phyloP scores from a whole-genome alignment of 2,797 vertebrate genomes.

The Macrochelys suwanniensis region DNA sequence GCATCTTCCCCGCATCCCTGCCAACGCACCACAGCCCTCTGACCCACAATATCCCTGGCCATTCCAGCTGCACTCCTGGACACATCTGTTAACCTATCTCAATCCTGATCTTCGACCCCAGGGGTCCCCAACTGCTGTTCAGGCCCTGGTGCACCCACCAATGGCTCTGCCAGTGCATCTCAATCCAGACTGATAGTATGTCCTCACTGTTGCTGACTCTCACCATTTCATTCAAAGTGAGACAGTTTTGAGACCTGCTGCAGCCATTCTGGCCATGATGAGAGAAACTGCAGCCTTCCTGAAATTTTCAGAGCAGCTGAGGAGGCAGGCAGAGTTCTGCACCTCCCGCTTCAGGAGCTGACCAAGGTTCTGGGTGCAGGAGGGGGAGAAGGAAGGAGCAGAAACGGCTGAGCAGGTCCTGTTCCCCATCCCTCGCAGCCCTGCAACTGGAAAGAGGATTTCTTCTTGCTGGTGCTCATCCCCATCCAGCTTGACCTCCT shows the following conservation, averaged over 20 bases:
- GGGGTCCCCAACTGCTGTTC: not conserved
- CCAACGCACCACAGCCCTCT: not conserved
- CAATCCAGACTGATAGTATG: not conserved
- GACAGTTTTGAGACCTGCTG: not conserved
- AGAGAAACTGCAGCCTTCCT: not conserved
- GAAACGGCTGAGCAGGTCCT: not conserved
- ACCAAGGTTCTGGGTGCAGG: not conserved
- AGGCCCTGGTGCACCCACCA: not conserved
- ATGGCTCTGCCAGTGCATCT: not conserved
- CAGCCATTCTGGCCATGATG: not conserved
- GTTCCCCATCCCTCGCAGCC: not conserved
- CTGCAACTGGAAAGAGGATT: not conserved
- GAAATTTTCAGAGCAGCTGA: not conserved
- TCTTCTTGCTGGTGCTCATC: not conserved
- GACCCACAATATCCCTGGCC: not conserved
- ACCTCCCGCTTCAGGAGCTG: not conserved
- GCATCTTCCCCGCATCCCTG: not conserved
- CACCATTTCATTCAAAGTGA: not conserved
- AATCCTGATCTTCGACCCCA: not conserved
- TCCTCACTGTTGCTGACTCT: not conserved
- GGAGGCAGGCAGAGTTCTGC: no score
- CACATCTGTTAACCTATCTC: not conserved
- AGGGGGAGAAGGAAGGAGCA: not conserved
- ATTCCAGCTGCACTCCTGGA: not conserved
- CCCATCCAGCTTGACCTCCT: not conserved